A percentile compares a stretch with the other conserved stretches of the same genome.
Evolutionary conservation across 2,888 invertebrate genomes (phyloP).

Genomic region (Melipona bicolor): DNA sequence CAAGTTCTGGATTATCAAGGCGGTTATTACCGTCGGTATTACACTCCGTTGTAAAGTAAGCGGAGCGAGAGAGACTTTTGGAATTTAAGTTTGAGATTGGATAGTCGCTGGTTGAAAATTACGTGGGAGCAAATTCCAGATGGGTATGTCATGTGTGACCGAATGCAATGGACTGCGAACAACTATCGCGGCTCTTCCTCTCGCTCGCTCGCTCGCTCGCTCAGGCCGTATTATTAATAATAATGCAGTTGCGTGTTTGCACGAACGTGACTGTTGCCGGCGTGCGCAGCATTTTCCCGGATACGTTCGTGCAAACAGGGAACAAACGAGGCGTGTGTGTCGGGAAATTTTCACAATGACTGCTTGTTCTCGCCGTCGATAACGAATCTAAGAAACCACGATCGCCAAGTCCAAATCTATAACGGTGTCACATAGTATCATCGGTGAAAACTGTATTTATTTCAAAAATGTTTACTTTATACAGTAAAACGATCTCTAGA

Average conservation of each 20-base stretch:
- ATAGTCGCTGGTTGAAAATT: not conserved
- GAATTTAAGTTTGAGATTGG: conserved; percentile 19
- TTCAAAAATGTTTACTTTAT: no score
- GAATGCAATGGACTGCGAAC: not conserved
- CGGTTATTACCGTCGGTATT: not conserved
- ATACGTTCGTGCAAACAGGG: conserved; percentile 19
- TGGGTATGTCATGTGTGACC: conserved; percentile 1
- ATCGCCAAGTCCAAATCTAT: not conserved
- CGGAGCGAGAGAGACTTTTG: conserved; percentile 23
- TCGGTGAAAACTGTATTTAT: no score
- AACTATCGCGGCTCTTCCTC: not conserved
- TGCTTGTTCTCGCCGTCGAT: conserved; percentile 1
- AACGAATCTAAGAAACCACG: conserved; percentile 14
- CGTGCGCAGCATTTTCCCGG: conserved; percentile 26
- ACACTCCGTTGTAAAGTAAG: conserved; percentile 1
- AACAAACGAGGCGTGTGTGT: conserved; percentile 13
- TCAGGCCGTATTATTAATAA: conserved; percentile 52
- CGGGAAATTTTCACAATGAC: conserved; percentile 28
- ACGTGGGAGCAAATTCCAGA: conserved; percentile 18
- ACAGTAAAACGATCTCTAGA: no score
- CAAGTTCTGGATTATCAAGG: not conserved
- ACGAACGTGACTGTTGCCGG: conserved; percentile 37
- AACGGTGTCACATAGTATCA: no score
- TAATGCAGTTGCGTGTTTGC: conserved; percentile 59
- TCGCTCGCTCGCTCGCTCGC: conserved; percentile 6